A percentile compares a stretch with the other conserved stretches of the same genome.
phyloP scores from a whole-genome alignment of 2,888 invertebrate genomes.

The Caenorhabditis japonica region DNA sequence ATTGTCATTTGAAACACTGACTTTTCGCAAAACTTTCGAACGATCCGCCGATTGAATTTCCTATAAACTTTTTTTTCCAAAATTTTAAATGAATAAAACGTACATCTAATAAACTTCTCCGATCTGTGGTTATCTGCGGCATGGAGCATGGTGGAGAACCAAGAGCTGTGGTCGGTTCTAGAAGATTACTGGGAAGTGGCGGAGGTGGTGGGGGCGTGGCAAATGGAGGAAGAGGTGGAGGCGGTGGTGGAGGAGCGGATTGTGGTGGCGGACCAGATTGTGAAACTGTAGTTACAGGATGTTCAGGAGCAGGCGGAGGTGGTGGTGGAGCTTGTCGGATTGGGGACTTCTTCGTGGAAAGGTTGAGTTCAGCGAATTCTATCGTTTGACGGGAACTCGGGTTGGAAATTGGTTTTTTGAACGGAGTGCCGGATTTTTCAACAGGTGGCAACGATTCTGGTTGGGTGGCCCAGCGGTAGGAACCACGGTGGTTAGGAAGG shows the following conservation, averaged over 20 bases:
- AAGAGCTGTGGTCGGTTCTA: background rate
- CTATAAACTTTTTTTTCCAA: slow-evolving; percentile 15
- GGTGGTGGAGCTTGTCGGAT: no score
- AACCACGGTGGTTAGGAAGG: slow-evolving; percentile 32
- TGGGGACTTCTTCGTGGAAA: no score
- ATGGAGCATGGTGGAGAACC: no score
- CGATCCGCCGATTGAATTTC: slow-evolving; percentile 39
- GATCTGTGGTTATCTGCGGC: slow-evolving; percentile 18
- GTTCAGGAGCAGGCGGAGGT: slow-evolving; percentile 1
- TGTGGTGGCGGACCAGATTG: background rate
- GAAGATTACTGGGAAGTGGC: slow-evolving; percentile 1
- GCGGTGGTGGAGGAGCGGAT: slow-evolving; percentile 21
- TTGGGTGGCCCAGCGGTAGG: slow-evolving; percentile 38
- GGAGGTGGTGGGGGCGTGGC: slow-evolving; percentile 24
- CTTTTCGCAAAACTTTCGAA: slow-evolving; percentile 33
- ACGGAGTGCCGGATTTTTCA: no score
- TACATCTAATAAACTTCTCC: slow-evolving; percentile 34
- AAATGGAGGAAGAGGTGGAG: slow-evolving; percentile 29
- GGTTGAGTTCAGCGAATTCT: no score
- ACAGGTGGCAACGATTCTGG: slow-evolving; percentile 12
- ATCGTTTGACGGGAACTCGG: no score
- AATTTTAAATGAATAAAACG: no score
- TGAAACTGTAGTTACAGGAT: no score
- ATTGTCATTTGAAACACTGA: slow-evolving; percentile 11
- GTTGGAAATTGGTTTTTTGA: no score